Evolutionary conservation across 2,113 vertebrate genomes (phyloP).

Genomic region (Anas platyrhynchos): DNA sequence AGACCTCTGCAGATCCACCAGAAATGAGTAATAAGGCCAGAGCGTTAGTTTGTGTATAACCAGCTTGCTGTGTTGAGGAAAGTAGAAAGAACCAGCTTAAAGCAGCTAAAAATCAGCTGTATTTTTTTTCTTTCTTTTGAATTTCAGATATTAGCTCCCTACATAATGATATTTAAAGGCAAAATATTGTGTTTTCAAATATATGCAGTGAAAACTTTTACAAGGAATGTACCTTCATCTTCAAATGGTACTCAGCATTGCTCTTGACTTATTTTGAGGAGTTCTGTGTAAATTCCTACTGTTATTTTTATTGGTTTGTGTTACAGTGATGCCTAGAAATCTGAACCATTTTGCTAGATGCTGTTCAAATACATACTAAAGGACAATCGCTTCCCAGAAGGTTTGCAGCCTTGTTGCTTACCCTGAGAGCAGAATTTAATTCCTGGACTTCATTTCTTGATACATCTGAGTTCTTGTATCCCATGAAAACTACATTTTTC

Average conservation of each 20-base stretch:
- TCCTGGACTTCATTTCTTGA: constrained; percentile 43
- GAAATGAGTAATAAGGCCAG: not conserved
- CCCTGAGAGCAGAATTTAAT: constrained; percentile 31
- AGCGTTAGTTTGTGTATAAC: not conserved
- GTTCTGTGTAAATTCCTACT: constrained; percentile 12
- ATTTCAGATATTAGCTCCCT: not conserved
- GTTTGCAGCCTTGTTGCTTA: constrained; percentile 1
- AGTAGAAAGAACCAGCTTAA: not conserved
- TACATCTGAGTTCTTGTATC: constrained; percentile 4
- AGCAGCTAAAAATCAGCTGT: not conserved
- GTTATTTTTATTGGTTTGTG: constrained; percentile 47
- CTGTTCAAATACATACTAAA: not conserved
- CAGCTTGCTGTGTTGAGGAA: not conserved
- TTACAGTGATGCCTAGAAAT: constrained; percentile 49
- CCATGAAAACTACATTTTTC: not conserved
- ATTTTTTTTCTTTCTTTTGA: not conserved
- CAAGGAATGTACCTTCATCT: not conserved
- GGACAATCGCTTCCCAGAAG: constrained; percentile 27
- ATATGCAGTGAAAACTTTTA: accelerated
- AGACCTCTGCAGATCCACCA: accelerated
- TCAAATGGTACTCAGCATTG: not conserved
- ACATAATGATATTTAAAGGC: not conserved
- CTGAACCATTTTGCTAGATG: constrained; percentile 9
- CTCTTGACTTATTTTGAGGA: not conserved
- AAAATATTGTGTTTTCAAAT: not conserved